Conservation (phyloP, 2,797 vertebrate species). For the Characodon lateralis region DNA sequence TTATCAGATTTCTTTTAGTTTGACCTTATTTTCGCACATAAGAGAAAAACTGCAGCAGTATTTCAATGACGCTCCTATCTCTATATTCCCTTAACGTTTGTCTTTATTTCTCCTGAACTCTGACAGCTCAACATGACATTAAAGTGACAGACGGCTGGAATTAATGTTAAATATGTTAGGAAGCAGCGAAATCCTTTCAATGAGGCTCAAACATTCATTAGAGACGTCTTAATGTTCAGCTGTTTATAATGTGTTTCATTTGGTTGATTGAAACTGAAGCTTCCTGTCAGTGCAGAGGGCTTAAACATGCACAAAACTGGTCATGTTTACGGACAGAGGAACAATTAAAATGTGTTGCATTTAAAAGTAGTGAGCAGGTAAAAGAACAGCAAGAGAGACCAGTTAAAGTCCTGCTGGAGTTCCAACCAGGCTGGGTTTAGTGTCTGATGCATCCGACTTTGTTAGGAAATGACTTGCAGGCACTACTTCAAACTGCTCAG, state of each 20-base stretch:
- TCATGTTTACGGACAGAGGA: neutral
- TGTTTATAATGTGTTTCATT: no score
- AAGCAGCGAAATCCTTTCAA: no score
- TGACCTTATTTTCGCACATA: neutral
- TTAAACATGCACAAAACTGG: neutral
- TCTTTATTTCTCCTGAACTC: neutral
- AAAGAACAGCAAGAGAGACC: neutral
- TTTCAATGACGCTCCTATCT: neutral
- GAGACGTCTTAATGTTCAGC: no score
- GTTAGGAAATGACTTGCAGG: slow-evolving; percentile 2
- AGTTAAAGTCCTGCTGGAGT: neutral
- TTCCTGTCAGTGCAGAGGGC: no score
- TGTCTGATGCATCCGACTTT: no score
- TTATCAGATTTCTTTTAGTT: neutral
- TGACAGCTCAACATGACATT: neutral
- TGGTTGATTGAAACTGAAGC: no score
- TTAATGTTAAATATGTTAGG: no score
- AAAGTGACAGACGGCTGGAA: no score
- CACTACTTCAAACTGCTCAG: slow-evolving; percentile 4
- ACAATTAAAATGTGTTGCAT: neutral
- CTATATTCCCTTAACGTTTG: neutral
- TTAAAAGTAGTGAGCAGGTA: no score
- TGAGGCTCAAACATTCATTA: no score
- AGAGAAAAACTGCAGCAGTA: neutral
- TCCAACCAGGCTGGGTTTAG: neutral